Base-by-base conservation (phyloP, 2,113 vertebrate genomes). In the Pteruthius melanotis region DNA sequence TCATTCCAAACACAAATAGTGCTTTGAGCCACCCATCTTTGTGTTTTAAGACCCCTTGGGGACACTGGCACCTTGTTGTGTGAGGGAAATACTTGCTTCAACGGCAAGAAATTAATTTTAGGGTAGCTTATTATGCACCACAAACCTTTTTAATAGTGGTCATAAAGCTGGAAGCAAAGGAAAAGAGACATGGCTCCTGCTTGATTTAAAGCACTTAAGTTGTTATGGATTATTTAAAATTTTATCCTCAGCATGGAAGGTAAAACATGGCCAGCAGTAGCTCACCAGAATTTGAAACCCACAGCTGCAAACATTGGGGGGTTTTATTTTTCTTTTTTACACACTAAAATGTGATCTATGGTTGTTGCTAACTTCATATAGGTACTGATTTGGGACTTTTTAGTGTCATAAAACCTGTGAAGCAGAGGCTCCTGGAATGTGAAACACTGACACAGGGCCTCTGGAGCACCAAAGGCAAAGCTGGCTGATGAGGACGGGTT, bases 341-440 rank as follows among this genome's bases (percentile, higher is more conserved):
- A 20, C 86, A 44, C 28, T 90, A 74, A 94, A 96, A 68, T 13
- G 77, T 95, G 94, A 94, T 95, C 75, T 93, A 89, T 82, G 77
- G 78, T 64, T 83, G 93, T 96, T 95, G 77, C 72, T 86, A 95
- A 95, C 95, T 95, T 97, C 77, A 37, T 84, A 3, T 23, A 93
- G 91, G 89, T 89, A 95, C 90, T 71, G 80, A 94, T 95, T 95
- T 94, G 90, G 75, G 87, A 94, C 86, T 88, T 97, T 94, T 87
- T 89, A 71, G 53, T 52, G 71, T 60, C 90, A 33, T 97, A 93
- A 94, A 96, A 87, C 66, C 89, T 52, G 81, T 69, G 77, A 65
- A 78, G 87, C 90, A 65, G 72, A 93, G 53, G 56, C 69, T 83
- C 57, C 28, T 61, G 87, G 87, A 91, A 90, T 35, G 57, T 86